Evolutionary conservation across 1,140 invertebrate genomes (phyloP).

Genomic region (Centruroides vittatus): DNA sequence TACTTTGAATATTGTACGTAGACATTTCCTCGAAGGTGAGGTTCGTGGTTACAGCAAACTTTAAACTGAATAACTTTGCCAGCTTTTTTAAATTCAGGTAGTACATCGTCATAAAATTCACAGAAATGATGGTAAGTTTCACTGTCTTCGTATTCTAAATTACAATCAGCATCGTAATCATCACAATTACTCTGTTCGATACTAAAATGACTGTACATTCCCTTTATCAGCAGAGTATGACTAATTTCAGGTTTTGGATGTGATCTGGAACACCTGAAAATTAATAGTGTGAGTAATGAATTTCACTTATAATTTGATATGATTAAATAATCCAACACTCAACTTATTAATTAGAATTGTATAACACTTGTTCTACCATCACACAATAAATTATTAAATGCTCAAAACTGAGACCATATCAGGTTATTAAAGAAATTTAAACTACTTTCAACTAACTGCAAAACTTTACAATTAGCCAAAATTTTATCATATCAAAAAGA

Average conservation of each 20-base stretch:
- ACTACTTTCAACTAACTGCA: too few species aligned
- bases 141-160: conserved; percentile 64
- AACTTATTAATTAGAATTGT: too few species aligned
- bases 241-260: conserved; percentile 54
- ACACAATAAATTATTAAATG: too few species aligned
- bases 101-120: conserved; percentile 75
- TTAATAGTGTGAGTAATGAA: neutral
- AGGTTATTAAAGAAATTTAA: too few species aligned
- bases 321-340: too few species aligned
- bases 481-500: too few species aligned
- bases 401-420: too few species aligned
- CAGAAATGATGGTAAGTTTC: conserved; percentile 67
- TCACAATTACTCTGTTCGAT: conserved; percentile 49
- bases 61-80: conserved; percentile 66
- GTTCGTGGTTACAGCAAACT: conserved; percentile 71
- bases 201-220: conserved; percentile 72
- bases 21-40: conserved; percentile 77
- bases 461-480: too few species aligned
- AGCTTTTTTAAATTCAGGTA: conserved; percentile 63
- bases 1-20: conserved; percentile 64
- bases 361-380: too few species aligned
- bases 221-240: conserved; percentile 54
- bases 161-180: conserved; percentile 68
- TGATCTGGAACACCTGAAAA: conserved; percentile 43
- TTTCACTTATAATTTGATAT: too few species aligned